Evolutionary conservation across 2,797 vertebrate species (phyloP).

Genomic region (Danio albolineatus): DNA sequence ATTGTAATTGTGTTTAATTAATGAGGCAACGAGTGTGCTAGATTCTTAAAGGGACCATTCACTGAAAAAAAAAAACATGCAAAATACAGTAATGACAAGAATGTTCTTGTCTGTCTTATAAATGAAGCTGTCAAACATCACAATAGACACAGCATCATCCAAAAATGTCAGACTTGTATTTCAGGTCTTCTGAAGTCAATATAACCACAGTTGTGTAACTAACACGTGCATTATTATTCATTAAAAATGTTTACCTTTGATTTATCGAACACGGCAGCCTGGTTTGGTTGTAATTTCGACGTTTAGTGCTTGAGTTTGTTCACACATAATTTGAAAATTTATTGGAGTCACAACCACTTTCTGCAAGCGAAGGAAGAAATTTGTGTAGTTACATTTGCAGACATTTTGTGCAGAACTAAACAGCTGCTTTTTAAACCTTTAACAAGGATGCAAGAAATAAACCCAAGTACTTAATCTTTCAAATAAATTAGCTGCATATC

Average conservation of each 20-base stretch:
- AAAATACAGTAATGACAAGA: background rate
- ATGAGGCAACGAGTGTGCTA: background rate
- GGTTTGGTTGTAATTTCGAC: too few relatives aligned
- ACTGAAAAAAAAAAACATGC: background rate
- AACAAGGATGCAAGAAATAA: too few relatives aligned
- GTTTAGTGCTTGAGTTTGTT: too few relatives aligned
- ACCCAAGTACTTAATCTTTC: too few relatives aligned
- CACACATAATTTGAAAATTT: too few relatives aligned
- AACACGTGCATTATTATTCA: background rate
- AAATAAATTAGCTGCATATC: too few relatives aligned
- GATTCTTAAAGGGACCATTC: background rate
- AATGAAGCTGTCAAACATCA: background rate
- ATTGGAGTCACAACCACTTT: too few relatives aligned
- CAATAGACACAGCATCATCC: background rate
- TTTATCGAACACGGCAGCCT: background rate
- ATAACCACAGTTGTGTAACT: background rate
- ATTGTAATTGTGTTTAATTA: background rate
- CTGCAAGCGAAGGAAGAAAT: too few relatives aligned
- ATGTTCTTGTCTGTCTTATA: background rate
- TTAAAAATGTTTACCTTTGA: background rate
- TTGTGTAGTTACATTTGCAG: too few relatives aligned
- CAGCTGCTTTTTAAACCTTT: too few relatives aligned
- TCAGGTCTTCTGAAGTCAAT: background rate
- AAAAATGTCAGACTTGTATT: background rate
- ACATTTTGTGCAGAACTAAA: too few relatives aligned